Evolutionary conservation across 2,113 vertebrate species (phyloP), one percentile per base, ranked within the genome.

Genomic region (Ceuthmochares aereus): DNA sequence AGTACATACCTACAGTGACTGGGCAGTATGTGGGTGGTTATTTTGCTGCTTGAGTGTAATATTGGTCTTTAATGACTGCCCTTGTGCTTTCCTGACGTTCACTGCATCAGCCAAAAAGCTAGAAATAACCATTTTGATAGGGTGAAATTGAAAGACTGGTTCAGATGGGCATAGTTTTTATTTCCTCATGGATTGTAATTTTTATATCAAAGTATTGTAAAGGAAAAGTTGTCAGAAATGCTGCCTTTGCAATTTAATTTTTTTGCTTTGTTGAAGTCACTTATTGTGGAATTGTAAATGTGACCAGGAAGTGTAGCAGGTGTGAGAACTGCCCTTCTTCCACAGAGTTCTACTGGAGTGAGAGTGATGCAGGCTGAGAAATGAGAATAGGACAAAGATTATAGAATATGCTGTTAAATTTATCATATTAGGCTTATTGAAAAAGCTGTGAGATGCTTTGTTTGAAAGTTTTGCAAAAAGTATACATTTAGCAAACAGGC

Each of bases 161-260:
- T 90, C 22, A n/a, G 49, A 19, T 56, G 25, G 15, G 12, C 0
- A 0, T 25, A 14, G 12, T 19, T 34, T 55, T 63, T 74, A 17
- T 67, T 88, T 76, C 21, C 64, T 13, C 11, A 42, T n/a, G 30
- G 8, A 45, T 84, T 93, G 25, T 81, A 18, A 18, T 59, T 68
- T 94, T 90, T n/a, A 11, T 32, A n/a, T 36, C n/a, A 21, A 45
- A 88, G 54, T 70, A 42, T 4, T 64, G 67, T 6, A 62, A 42
- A 20, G 51, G 14, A 49, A 17, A 29, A 26, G 2, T 29, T 73
- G 40, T 58, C 43, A 22, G 45, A 66, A 94, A 58, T 81, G 27
- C 20, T 49, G 30, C 12, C 22, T 67, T 42, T 76, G 32, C 0
- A 0, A 5, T 90, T 1, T 72, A 49, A 40, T 40, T 94, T 62